Evolutionary conservation across 2,113 vertebrate genomes (phyloP).

Genomic region (Atrichornis clamosus): DNA sequence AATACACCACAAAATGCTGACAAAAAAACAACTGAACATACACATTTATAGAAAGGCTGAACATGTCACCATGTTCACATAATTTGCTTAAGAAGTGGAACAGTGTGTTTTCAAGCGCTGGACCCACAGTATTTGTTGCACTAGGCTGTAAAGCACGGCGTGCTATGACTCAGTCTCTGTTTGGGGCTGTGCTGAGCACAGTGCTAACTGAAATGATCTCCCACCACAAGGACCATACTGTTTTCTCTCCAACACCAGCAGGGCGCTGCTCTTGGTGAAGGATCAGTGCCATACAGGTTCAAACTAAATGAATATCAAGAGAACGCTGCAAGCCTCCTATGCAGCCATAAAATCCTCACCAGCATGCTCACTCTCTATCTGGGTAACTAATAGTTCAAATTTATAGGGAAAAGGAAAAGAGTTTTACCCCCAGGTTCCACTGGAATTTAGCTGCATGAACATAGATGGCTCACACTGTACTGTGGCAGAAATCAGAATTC

Average conservation of each 20-base stretch:
- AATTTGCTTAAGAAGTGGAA: neutral
- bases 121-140: neutral
- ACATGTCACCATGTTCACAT: neutral
- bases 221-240: neutral
- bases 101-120: neutral
- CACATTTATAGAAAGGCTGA: neutral
- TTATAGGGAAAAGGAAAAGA: neutral
- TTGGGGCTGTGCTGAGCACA: neutral
- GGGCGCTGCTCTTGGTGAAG: neutral
- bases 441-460: neutral
- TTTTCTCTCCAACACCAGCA: neutral
- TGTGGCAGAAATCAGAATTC: neutral
- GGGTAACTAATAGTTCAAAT: neutral
- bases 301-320: neutral
- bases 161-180: neutral
- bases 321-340: neutral
- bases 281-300: neutral
- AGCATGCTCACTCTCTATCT: neutral
- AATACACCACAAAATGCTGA: neutral
- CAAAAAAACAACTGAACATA: neutral
- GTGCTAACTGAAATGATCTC: neutral
- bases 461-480: neutral
- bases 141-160: neutral
- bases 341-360: neutral
- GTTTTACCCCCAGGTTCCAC: neutral